phyloP scores from a whole-genome alignment of 2,113 vertebrate genomes.

The Isichthys henryi region DNA sequence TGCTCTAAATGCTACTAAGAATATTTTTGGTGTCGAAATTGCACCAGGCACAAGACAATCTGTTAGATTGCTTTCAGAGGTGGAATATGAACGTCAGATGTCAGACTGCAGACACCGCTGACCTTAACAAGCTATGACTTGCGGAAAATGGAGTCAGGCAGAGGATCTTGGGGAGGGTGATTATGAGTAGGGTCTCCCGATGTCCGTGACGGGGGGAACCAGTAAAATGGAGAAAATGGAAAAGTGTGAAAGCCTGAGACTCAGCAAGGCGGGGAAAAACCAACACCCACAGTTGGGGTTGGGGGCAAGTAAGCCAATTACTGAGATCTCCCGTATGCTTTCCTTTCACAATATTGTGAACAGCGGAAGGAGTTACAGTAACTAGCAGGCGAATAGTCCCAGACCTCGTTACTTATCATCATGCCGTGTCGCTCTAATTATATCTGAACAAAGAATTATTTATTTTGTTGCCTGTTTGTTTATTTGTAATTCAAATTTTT shows the following conservation, averaged over 20 bases:
- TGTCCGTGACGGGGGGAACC: neutral
- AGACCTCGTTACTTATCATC: conserved; percentile 27
- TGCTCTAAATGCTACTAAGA: neutral
- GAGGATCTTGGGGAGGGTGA: neutral
- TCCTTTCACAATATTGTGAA: conserved; percentile 5
- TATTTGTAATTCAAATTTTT: neutral
- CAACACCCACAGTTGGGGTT: neutral
- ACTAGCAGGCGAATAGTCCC: conserved; percentile 23
- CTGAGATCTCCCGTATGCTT: neutral
- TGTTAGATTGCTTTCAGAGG: neutral
- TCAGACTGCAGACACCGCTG: neutral
- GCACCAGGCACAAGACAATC: neutral
- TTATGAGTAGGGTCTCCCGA: neutral
- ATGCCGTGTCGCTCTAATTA: conserved; percentile 30
- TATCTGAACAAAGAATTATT: conserved; percentile 16
- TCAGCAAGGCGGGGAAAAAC: neutral
- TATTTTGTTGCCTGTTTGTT: conserved; percentile 5
- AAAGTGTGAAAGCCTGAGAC: neutral
- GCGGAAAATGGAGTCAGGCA: neutral
- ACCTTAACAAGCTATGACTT: neutral
- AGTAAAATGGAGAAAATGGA: neutral
- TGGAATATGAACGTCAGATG: neutral
- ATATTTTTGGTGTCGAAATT: neutral
- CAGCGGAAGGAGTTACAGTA: neutral
- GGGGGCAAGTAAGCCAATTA: conserved; percentile 10